Conservation (phyloP, 1,140 invertebrate genomes). For the Pentalonia nigronervosa region DNA sequence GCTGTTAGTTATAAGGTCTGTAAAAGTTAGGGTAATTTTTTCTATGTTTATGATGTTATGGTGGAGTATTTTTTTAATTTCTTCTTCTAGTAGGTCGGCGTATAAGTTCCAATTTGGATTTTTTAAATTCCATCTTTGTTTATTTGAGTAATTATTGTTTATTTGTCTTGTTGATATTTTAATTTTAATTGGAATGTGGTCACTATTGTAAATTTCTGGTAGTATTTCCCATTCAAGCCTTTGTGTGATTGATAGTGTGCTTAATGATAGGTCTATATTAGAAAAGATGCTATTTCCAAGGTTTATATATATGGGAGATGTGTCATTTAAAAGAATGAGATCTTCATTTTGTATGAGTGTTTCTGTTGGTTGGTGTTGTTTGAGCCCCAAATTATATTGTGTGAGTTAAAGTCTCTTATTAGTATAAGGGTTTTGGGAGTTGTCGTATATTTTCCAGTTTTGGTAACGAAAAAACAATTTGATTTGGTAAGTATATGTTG, state of each 20-base stretch:
- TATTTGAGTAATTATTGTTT: no score
- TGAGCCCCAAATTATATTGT: no score
- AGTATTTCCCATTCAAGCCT: neutral
- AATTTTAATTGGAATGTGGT: no score
- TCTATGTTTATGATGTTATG: neutral
- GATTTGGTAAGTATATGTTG: slow-evolving; percentile 58
- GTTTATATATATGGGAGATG: neutral
- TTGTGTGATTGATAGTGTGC: neutral
- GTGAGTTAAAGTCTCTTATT: no score
- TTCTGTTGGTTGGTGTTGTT: neutral
- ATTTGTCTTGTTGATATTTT: no score
- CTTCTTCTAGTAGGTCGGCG: neutral
- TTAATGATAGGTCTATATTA: neutral
- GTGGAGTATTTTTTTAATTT: neutral
- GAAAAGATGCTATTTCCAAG: slow-evolving; percentile 7
- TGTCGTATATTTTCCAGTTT: no score
- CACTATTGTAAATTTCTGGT: no score
- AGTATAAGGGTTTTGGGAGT: no score
- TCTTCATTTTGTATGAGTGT: neutral
- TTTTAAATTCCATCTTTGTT: no score
- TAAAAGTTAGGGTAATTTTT: neutral
- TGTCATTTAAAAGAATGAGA: neutral
- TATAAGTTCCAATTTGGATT: no score
- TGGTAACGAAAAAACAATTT: no score
- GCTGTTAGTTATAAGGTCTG: neutral